Conservation (phyloP, 1,140 invertebrate genomes). For the Trypoxylus dichotomus region DNA sequence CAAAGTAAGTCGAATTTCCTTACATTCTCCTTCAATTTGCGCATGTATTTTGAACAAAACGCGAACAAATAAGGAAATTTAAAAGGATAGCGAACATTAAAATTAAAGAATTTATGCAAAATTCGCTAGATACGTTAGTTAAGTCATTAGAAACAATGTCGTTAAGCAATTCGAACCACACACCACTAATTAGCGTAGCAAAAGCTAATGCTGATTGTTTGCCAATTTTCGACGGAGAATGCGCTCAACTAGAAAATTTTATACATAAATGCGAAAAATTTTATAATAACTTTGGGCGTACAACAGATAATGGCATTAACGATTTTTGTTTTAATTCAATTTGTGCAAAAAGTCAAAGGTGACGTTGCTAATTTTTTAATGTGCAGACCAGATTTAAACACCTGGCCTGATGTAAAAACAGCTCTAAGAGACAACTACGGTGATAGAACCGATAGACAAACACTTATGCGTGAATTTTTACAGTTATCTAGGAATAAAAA, state of each 20-base stretch:
- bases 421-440: constrained; percentile 2
- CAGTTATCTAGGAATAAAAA: not conserved
- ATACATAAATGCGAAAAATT: constrained; percentile 25
- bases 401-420: not conserved
- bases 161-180: not conserved
- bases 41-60: not conserved
- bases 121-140: not conserved
- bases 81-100: not conserved
- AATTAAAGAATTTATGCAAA: not conserved
- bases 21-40: not conserved
- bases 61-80: not conserved
- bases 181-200: not conserved
- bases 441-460: constrained; percentile 15
- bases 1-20: not conserved
- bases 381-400: constrained; percentile 21
- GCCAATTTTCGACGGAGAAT: constrained; percentile 15
- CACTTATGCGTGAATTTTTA: constrained; percentile 10
- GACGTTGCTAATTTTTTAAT: not conserved
- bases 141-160: not conserved
- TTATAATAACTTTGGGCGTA: constrained; percentile 10
- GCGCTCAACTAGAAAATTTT: constrained; percentile 1
- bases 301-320: not conserved
- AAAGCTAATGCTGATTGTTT: constrained; percentile 15
- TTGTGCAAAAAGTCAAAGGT: constrained; percentile 13
- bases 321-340: constrained; percentile 21